Conservation (phyloP, 2,888 invertebrate genomes). For the Drosophila meridionalis region DNA sequence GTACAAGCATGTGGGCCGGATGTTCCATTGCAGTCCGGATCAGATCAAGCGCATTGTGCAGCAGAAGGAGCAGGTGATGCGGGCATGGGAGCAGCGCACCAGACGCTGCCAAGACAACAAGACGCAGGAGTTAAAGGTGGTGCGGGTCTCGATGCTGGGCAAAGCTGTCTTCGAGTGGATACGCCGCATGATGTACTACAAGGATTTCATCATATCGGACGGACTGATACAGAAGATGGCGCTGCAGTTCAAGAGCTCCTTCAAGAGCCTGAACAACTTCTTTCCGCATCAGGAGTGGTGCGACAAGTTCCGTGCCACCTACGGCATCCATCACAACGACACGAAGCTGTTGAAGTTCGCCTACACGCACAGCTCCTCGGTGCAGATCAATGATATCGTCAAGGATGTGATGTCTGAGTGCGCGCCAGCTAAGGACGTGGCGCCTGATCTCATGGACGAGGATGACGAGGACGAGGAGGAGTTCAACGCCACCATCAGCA, state of each 20-base stretch:
- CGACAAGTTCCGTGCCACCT: constrained; percentile 80
- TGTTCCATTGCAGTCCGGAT: constrained; percentile 84
- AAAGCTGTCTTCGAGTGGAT: constrained; percentile 84
- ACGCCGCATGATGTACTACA: constrained; percentile 84
- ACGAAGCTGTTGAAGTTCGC: constrained; percentile 79
- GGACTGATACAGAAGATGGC: constrained; percentile 83
- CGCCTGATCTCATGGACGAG: constrained; percentile 35
- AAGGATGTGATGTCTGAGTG: constrained; percentile 78
- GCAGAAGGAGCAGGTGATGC: constrained; percentile 79
- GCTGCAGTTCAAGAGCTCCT: constrained; percentile 81
- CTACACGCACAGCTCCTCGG: constrained; percentile 80
- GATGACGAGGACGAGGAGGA: constrained; percentile 37
- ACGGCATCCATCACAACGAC: constrained; percentile 76
- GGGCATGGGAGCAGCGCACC: constrained; percentile 83
- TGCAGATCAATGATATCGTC: constrained; percentile 82
- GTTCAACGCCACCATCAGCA: constrained; percentile 44
- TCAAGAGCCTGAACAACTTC: constrained; percentile 79
- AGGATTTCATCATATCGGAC: constrained; percentile 82
- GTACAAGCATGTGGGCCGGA: constrained; percentile 83
- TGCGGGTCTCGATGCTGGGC: constrained; percentile 81
- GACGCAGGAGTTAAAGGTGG: constrained; percentile 80
- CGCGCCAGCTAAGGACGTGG: constrained; percentile 35
- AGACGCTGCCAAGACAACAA: constrained; percentile 77
- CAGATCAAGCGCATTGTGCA: constrained; percentile 83
- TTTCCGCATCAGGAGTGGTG: constrained; percentile 84